Evolutionary conservation across 2,888 invertebrate species (phyloP).

Genomic region (Tipula confusa): DNA sequence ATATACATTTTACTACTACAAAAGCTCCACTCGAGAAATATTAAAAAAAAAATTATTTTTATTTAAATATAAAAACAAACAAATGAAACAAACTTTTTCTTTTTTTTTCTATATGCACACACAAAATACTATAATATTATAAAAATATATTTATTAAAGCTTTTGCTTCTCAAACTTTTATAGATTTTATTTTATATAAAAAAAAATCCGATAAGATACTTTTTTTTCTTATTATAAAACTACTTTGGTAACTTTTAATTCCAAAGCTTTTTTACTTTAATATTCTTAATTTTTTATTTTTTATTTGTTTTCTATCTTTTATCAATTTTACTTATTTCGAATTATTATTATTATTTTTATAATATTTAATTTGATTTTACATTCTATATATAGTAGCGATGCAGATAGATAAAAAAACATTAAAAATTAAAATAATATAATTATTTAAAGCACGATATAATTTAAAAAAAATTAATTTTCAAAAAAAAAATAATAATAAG

Average conservation of each 20-base stretch:
- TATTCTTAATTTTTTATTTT: neutral
- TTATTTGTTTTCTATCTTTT: too few species aligned
- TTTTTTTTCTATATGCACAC: neutral
- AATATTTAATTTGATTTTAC: slow-evolving; percentile 15
- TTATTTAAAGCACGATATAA: neutral
- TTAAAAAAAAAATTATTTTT: neutral
- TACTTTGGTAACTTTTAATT: neutral
- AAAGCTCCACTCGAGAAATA: neutral
- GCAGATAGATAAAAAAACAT: neutral
- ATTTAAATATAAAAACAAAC: neutral
- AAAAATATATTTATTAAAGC: neutral
- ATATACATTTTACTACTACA: neutral
- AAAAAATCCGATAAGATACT: neutral
- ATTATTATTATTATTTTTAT: too few species aligned
- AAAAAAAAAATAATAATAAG: too few species aligned
- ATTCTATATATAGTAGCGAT: neutral
- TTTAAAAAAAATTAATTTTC: neutral
- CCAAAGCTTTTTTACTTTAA: neutral
- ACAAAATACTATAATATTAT: neutral
- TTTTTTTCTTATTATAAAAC: neutral
- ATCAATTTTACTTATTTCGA: neutral
- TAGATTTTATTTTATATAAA: neutral
- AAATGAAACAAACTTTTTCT: neutral
- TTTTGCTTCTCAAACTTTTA: neutral
- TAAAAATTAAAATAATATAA: neutral